phyloP scores from a whole-genome alignment of 2,888 invertebrate genomes.

The Globia sparganii region DNA sequence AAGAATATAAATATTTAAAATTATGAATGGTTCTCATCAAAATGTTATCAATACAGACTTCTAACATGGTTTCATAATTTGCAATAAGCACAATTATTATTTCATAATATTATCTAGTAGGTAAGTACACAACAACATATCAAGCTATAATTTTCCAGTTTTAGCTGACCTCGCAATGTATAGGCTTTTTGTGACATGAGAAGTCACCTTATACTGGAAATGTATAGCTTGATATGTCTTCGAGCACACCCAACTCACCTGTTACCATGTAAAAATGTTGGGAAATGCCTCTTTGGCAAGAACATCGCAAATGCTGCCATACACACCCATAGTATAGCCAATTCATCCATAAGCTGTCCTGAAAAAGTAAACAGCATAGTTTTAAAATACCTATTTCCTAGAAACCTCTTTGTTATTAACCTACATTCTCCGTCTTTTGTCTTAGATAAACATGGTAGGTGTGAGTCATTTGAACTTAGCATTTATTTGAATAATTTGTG shows the following conservation, averaged over 20 bases:
- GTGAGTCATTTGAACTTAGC: conserved; percentile 14
- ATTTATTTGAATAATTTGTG: not conserved
- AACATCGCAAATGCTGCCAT: conserved; percentile 95
- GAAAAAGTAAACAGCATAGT: conserved; percentile 61
- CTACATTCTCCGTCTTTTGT: not conserved
- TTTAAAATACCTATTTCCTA: not conserved
- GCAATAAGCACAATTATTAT: not conserved
- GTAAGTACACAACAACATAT: too few species aligned
- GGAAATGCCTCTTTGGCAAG: conserved; percentile 93
- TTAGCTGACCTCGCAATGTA: too few species aligned
- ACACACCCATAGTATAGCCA: conserved; percentile 95
- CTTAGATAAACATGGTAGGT: conserved; percentile 1
- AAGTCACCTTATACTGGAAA: not conserved
- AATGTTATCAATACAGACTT: not conserved
- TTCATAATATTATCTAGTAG: not conserved
- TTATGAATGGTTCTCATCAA: not conserved
- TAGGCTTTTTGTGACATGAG: too few species aligned
- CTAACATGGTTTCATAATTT: not conserved
- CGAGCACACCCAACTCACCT: conserved; percentile 85
- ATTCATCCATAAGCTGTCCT: conserved; percentile 95
- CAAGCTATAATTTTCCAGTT: too few species aligned
- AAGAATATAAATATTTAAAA: not conserved
- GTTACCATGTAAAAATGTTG: conserved; percentile 91
- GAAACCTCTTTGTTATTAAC: not conserved
- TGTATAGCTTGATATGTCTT: not conserved